Evolutionary conservation across 2,797 vertebrate genomes (phyloP).

Genomic region (Sebastes kiyomatsui): DNA sequence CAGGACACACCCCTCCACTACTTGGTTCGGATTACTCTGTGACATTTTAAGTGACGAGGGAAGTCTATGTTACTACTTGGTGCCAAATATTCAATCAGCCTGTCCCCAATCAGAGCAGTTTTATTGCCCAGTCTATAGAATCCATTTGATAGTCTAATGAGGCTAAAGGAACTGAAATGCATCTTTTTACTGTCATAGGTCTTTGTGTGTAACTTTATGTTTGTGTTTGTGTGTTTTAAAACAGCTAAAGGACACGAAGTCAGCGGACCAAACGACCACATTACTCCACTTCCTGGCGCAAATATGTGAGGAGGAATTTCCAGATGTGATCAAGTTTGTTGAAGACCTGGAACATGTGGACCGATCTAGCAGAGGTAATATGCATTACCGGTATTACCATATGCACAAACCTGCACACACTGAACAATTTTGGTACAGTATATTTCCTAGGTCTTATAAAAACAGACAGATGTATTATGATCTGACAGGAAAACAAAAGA

Average conservation of each 20-base stretch:
- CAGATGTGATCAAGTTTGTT: conserved; percentile 88
- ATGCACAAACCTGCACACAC: neutral
- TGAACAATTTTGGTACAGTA: neutral
- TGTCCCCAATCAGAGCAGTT: neutral
- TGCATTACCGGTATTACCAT: neutral
- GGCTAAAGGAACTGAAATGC: neutral
- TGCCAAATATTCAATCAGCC: neutral
- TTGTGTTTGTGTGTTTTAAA: conserved; percentile 13
- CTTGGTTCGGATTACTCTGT: neutral
- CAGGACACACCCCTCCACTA: neutral
- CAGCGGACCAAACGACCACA: conserved; percentile 93
- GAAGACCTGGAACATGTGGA: conserved; percentile 93
- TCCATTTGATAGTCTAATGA: neutral
- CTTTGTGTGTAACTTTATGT: neutral
- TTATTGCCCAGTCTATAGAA: neutral
- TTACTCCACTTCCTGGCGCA: conserved; percentile 95
- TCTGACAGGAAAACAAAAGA: neutral
- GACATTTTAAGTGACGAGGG: neutral
- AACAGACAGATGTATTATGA: neutral
- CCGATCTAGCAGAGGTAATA: conserved; percentile 94
- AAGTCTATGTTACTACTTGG: neutral
- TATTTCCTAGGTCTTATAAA: neutral
- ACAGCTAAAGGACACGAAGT: conserved; percentile 96
- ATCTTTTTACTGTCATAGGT: neutral
- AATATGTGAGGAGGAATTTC: conserved; percentile 91